Evolutionary conservation across 2,797 vertebrate species (phyloP).

Genomic region (Prionace glauca): DNA sequence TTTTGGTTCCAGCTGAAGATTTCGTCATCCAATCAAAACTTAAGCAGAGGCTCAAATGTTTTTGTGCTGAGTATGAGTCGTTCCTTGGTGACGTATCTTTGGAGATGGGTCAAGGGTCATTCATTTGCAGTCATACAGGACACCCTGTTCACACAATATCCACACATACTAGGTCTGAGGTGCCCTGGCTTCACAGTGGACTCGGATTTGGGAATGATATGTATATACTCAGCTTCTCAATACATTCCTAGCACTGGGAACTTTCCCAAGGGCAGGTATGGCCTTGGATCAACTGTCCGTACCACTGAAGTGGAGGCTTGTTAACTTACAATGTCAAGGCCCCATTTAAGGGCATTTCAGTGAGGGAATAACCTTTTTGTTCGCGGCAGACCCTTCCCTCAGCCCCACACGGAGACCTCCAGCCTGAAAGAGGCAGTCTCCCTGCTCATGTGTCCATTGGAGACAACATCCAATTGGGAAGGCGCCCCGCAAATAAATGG

Average conservation of each 20-base stretch:
- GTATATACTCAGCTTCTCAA: not conserved
- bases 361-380: too few species aligned
- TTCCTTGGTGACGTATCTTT: not conserved
- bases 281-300: not conserved
- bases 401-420: too few species aligned
- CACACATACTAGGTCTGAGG: not conserved
- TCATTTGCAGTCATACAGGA: not conserved
- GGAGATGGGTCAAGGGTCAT: not conserved
- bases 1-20: not conserved
- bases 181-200: not conserved
- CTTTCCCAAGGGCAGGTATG: not conserved
- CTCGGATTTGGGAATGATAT: not conserved
- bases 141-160: not conserved
- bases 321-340: too few species aligned
- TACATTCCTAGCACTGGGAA: not conserved
- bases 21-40: not conserved
- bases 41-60: not conserved
- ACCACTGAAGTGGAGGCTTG: too few species aligned
- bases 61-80: not conserved
- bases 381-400: too few species aligned
- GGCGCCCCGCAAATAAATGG: too few species aligned
- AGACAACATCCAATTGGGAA: too few species aligned
- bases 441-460: too few species aligned
- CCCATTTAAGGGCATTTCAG: too few species aligned
- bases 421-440: too few species aligned